Percentiles rank a stretch among this genome's conserved stretches.
phyloP scores from a whole-genome alignment of 1,140 invertebrate species.

The Drosophila arawakana region DNA sequence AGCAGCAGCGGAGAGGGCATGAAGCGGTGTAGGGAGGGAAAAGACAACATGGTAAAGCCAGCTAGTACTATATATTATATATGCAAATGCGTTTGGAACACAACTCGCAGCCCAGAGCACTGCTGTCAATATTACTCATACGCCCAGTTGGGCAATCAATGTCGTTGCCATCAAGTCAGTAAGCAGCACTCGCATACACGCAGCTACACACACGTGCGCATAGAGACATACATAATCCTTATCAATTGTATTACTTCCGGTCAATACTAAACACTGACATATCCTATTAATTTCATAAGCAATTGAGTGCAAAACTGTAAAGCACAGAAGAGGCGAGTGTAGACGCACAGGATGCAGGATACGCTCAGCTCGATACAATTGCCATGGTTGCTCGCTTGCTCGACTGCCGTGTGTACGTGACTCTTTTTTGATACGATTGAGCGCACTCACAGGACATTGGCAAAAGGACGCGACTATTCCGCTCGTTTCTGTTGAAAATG shows the following conservation, averaged over 20 bases:
- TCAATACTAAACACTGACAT: conserved; percentile 84
- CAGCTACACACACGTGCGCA: conserved; percentile 19
- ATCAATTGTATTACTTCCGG: conserved; percentile 84
- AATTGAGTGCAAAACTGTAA: conserved; percentile 84
- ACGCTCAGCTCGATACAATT: conserved; percentile 7
- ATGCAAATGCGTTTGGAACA: conserved; percentile 63
- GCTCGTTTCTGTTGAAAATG: conserved; percentile 13
- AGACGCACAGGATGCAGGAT: conserved; percentile 15
- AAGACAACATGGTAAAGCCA: conserved; percentile 5
- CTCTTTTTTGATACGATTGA: conserved; percentile 78
- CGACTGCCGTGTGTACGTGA: conserved; percentile 63
- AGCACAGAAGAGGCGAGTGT: conserved; percentile 47
- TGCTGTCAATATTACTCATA: conserved; percentile 76
- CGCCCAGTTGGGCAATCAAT: conserved; percentile 76
- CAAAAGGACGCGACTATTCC: conserved; percentile 23
- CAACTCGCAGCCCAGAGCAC: conserved; percentile 25
- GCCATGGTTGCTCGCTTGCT: conserved; percentile 1
- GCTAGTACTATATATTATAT: conserved; percentile 49
- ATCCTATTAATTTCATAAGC: conserved; percentile 84
- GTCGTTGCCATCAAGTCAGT: conserved; percentile 32
- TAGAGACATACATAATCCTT: conserved; percentile 75
- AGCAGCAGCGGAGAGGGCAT: not conserved
- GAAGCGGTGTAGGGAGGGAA: not conserved
- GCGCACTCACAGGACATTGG: conserved; percentile 71
- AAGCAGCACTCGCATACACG: conserved; percentile 45